Base-by-base conservation (phyloP, 2,113 vertebrate species). In the Sporophila hypoxantha region DNA sequence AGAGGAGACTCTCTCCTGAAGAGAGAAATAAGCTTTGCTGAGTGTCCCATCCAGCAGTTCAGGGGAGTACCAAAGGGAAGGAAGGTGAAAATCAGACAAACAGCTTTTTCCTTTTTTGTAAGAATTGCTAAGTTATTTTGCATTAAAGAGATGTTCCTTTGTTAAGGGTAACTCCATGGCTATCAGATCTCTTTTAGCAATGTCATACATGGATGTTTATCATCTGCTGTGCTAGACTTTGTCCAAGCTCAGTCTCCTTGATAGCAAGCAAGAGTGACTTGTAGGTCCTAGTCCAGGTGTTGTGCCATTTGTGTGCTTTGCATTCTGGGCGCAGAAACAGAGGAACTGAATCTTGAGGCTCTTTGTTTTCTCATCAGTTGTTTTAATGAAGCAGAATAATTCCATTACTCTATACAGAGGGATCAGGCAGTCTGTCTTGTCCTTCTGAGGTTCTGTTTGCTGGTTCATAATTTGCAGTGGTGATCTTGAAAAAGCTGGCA, bases 311-410 rank as follows among this genome's bases (percentile, higher is more conserved):
- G 7, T 65, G 30, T 42, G 8, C 59, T 59, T 65, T 73, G 23
- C 36, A 44, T 87, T 87, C 69, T 50, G 56, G 42, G 50, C 57
- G 61, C 34, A 66, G 25, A 69, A 81, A 81, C 15, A 80, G 32
- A 83, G 22, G 55, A 75, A 88, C 23, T 29, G 41, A 78, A 66
- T 73, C 42, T 78, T 32, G 3, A 93, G 47, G 47, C 13, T 77
- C 34, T 65, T 82, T 69, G 17, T 91, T 92, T 83, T 66, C 69
- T 91, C 55, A 68, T 78, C 82, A 69, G 47, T 65, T 84, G 50
- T 81, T 91, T 78, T 83, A 91, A 75, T 62, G 46, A 80, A 90
- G 74, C 69, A 86, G 62, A 95, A 81, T 93, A 89, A 89, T 86
- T 82, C 76, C 32, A 22, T 89, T 88, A 78, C 29, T 50, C 29